Evolutionary conservation across 2,888 invertebrate species (phyloP).

Genomic region (Ecliptopera silaceata): DNA sequence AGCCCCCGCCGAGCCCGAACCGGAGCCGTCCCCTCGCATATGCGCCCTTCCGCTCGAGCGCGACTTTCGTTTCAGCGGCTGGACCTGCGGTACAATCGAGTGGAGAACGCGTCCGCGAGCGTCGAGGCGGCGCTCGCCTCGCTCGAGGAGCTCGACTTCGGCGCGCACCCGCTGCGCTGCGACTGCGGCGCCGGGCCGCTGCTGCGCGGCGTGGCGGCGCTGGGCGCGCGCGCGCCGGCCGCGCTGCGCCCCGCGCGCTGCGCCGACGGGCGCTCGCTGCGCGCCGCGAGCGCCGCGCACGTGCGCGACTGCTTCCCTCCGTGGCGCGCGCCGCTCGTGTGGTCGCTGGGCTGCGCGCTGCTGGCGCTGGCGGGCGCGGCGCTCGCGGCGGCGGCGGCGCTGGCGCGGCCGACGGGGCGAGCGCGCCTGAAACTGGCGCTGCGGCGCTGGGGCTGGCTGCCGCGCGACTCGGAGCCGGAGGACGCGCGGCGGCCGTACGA

Average conservation of each 20-base stretch:
- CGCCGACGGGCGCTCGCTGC: conserved; percentile 10
- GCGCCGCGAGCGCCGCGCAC: not conserved
- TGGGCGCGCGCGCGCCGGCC: not conserved
- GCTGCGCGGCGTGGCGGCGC: conserved; percentile 6
- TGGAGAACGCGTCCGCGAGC: not conserved
- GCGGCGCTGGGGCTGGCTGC: conserved; percentile 34
- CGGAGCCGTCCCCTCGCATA: no score
- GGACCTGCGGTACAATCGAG: conserved; percentile 29
- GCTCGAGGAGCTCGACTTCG: conserved; percentile 11
- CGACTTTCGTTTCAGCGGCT: conserved; percentile 17
- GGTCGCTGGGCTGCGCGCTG: conserved; percentile 26
- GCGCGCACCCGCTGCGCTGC: conserved; percentile 29
- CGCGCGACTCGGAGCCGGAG: conserved; percentile 30
- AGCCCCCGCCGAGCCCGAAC: not conserved
- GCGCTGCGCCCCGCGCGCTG: conserved; percentile 9
- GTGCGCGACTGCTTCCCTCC: conserved; percentile 4
- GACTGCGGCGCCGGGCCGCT: conserved; percentile 11
- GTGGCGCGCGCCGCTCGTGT: conserved; percentile 21
- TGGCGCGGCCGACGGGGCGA: conserved; percentile 32
- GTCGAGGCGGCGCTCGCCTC: conserved; percentile 9
- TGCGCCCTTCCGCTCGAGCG: no score
- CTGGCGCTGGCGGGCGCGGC: conserved; percentile 17
- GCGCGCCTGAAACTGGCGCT: conserved; percentile 37
- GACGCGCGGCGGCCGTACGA: conserved; percentile 79
- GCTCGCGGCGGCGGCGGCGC: conserved; percentile 25